Conservation (phyloP, 1,140 invertebrate species). For the Forficula auricularia region DNA sequence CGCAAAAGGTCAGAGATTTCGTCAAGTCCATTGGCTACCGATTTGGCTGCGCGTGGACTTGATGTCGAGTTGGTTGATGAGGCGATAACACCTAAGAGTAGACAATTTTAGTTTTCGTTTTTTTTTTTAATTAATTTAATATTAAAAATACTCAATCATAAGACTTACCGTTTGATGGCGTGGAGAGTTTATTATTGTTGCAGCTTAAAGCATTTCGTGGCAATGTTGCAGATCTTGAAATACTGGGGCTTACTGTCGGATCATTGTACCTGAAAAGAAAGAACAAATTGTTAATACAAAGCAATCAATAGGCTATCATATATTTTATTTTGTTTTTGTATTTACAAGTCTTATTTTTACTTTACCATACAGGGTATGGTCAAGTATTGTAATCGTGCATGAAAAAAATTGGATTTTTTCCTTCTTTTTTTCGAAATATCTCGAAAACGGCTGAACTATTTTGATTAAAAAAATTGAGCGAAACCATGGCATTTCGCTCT, state of each 20-base stretch:
- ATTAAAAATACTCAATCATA: slow-evolving; percentile 10
- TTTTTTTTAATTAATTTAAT: no score
- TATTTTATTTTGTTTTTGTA: no score
- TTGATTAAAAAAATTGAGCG: no score
- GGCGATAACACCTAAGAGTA: no score
- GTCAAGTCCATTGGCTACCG: slow-evolving; percentile 26
- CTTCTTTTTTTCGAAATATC: no score
- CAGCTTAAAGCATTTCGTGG: slow-evolving; percentile 43
- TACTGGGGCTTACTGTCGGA: slow-evolving; percentile 20
- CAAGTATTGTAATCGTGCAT: no score
- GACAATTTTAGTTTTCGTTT: no score
- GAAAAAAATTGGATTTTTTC: no score
- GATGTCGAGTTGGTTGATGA: not conserved
- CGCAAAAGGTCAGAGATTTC: slow-evolving; percentile 53
- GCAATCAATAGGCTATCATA: not conserved
- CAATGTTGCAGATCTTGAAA: slow-evolving; percentile 45
- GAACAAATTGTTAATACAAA: slow-evolving; percentile 2
- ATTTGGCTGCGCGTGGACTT: not conserved
- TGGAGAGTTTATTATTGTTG: slow-evolving; percentile 4
- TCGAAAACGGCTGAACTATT: no score
- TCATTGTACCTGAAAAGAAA: slow-evolving; percentile 23
- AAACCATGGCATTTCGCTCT: no score
- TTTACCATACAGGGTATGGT: no score
- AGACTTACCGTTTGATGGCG: slow-evolving; percentile 28
- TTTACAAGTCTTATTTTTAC: no score